Conservation (phyloP, 2,888 invertebrate genomes). For the Julus scandinavius region DNA sequence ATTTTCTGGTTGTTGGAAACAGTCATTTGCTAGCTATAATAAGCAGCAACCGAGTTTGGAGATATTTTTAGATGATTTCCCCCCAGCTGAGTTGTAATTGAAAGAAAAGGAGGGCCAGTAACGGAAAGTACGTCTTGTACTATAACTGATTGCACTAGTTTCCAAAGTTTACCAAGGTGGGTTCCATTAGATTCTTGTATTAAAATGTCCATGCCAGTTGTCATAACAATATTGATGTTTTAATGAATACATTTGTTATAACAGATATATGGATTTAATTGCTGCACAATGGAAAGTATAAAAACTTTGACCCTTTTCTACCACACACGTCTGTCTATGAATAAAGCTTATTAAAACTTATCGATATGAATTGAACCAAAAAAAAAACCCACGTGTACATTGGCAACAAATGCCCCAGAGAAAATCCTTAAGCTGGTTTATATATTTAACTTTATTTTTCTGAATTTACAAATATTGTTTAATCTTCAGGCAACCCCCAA, state of each 20-base stretch:
- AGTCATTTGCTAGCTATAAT: background rate
- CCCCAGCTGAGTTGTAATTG: slow-evolving; percentile 14
- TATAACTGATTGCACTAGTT: background rate
- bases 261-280: background rate
- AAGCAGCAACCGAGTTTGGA: background rate
- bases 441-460: no score
- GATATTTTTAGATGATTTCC: slow-evolving; percentile 9
- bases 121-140: background rate
- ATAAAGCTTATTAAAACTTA: background rate
- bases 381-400: no score
- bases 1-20: background rate
- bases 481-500: background rate
- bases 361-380: no score
- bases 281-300: background rate
- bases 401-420: no score
- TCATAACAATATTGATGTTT: slow-evolving; percentile 3
- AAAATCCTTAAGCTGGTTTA: no score
- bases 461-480: background rate
- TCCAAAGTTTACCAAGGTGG: background rate
- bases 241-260: background rate
- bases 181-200: background rate
- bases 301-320: background rate
- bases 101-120: background rate
- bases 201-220: background rate
- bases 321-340: background rate